These are phyloP conservation scores for Siniperca scherzeri DNA, from an alignment of 2,797 vertebrate species.

Conservation along the genomic window DNA sequence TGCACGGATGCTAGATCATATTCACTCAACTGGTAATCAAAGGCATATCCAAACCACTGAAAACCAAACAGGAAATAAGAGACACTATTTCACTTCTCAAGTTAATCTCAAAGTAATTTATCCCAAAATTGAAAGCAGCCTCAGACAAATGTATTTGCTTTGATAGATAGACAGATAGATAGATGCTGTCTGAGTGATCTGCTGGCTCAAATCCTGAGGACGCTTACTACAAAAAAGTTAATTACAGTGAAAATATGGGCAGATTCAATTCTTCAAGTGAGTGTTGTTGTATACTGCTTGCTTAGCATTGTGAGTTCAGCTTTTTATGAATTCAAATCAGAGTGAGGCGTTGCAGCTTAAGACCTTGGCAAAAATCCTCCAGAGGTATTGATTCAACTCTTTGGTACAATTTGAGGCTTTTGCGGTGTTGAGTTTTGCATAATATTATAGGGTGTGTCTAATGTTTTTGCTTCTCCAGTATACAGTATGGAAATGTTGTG, in stretches of 20 bases:
- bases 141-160: not conserved
- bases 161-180: not conserved
- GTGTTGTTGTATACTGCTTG: not conserved
- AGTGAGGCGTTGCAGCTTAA: constrained; percentile 19
- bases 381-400: constrained; percentile 27
- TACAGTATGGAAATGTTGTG: not conserved
- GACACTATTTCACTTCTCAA: not conserved
- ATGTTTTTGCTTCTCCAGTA: not conserved
- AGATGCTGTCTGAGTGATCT: constrained; percentile 15
- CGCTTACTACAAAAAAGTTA: constrained; percentile 14
- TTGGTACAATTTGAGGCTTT: constrained; percentile 11
- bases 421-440: not conserved
- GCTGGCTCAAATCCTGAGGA: constrained; percentile 15
- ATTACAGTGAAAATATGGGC: constrained; percentile 22
- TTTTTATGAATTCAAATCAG: constrained; percentile 20
- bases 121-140: not conserved
- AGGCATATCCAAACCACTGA: constrained; percentile 2
- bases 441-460: not conserved
- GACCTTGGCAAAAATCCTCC: not conserved
- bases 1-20: not conserved
- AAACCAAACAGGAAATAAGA: constrained; percentile 12
- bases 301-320: not conserved
- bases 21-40: constrained; percentile 11
- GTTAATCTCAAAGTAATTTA: constrained; percentile 17
- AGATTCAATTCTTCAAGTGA: constrained; percentile 1